Evolutionary conservation across 2,888 invertebrate genomes (phyloP), one percentile per base, ranked within the genome.

Genomic region (Tipula vernalis): DNA sequence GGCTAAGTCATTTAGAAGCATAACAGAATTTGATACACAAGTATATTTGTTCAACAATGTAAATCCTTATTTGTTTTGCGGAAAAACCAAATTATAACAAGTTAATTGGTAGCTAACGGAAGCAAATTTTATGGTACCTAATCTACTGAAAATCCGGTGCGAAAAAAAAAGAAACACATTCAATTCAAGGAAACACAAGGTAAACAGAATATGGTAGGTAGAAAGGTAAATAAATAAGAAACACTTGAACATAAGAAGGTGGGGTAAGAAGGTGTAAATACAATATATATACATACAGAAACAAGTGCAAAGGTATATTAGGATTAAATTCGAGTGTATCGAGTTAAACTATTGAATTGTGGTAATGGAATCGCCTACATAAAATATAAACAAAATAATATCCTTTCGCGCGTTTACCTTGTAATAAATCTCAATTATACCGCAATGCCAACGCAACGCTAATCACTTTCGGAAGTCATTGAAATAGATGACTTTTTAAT

Each of bases 401-500:
- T 71, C 71, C 71, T 71, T 71, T 71, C 28, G 71, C 71, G 71
- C 71, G 28, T 71, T 71, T 71, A 28, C 71, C 71, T 71, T 71
- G 28, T 71, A 71, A 71, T 71, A 71, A 71, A 71, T 71, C 71
- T 71, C 71, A 71, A 71, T 71, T 71, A 71, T 71, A 28, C 18
- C 18, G 71, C 28, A 71, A 71, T 28, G 3, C 28, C 71, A 2
- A 13, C 3, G 39, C 28, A 8, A 28, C 28, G 71, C 71, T 84
- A 84, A 84, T 84, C 84, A 84, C 84, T 15, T 84, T 15, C 84
- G 84, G 84, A 84, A 84, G 84, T 41, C 84, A 84, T 84, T 84
- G 39, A 39, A 84, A 84, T 84, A 39, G 84, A 84, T 84, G 84
- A 84, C 84, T 84, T 84, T 84, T 84, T 84, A 84, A 84, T 84